Conservation (phyloP, 2,888 invertebrate species). For the Drosophila melanocephala region DNA sequence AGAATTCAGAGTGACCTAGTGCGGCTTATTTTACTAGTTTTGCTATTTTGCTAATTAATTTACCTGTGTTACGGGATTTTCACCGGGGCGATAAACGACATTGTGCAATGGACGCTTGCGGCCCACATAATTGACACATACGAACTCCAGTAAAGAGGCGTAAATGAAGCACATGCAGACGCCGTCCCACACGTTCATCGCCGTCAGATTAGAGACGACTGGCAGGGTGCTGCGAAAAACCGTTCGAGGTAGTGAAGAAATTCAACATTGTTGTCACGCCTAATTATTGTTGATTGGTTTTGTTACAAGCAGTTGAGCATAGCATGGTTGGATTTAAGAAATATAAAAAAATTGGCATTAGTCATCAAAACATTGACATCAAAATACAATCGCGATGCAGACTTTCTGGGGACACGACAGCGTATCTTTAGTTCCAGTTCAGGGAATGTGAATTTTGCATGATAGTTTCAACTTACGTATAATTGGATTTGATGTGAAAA, state of each 20-base stretch:
- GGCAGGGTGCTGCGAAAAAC: conserved; percentile 96
- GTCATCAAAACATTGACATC: conserved; percentile 33
- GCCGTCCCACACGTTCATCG: conserved; percentile 99
- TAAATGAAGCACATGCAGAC: conserved; percentile 99
- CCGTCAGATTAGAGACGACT: conserved; percentile 96
- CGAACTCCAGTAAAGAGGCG: conserved; percentile 96
- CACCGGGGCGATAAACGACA: conserved; percentile 95
- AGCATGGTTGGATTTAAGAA: conserved; percentile 14
- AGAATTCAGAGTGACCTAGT: conserved; percentile 5
- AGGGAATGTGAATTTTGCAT: conserved; percentile 20
- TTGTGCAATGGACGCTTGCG: conserved; percentile 95
- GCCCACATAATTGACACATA: conserved; percentile 97
- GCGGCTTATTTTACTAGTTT: conserved; percentile 8
- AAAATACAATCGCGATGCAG: conserved; percentile 42
- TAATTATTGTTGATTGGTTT: conserved; percentile 78
- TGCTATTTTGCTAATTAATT: conserved; percentile 70
- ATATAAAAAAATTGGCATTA: conserved; percentile 56
- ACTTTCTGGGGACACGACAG: conserved; percentile 19
- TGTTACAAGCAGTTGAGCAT: conserved; percentile 18
- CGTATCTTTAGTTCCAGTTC: background rate
- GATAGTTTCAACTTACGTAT: conserved; percentile 16
- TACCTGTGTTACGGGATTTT: conserved; percentile 96
- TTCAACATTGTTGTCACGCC: conserved; percentile 99
- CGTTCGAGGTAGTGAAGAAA: conserved; percentile 98
- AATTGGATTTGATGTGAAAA: conserved; percentile 33